These are phyloP conservation scores for Ameiurus melas DNA, from an alignment of 2,113 vertebrate genomes.

Conservation along the genomic window DNA sequence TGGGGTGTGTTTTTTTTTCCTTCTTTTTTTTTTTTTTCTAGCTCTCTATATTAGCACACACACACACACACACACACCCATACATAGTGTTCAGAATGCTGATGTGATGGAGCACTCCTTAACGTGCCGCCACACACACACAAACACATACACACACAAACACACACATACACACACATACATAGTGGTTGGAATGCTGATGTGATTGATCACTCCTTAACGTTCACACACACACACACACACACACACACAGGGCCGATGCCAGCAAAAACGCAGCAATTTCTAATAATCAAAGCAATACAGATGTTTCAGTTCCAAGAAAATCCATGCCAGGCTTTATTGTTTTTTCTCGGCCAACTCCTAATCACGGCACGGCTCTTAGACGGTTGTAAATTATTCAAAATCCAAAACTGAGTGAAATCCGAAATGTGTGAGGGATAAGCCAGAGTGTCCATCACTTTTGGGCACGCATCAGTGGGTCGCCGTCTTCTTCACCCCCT, in stretches of 20 bases:
- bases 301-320: conserved; percentile 32
- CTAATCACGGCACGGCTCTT: conserved; percentile 34
- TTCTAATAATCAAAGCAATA: conserved; percentile 31
- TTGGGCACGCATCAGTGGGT: neutral
- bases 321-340: neutral
- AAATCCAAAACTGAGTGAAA: neutral
- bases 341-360: neutral
- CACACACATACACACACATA: neutral
- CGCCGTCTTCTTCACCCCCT: neutral
- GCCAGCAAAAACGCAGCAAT: neutral
- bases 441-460: neutral
- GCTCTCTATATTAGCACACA: neutral
- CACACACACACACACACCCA: conserved; percentile 1
- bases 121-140: neutral
- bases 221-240: conserved; percentile 13
- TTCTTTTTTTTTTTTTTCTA: neutral
- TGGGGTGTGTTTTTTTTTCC: neutral
- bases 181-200: neutral
- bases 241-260: neutral
- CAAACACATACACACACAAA: neutral
- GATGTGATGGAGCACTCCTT: neutral
- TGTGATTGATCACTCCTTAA: neutral
- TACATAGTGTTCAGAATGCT: neutral
- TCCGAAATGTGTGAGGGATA: conserved; percentile 13
- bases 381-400: neutral